Base-by-base conservation (phyloP, 2,888 invertebrate species). In the Blastobasis adustella region DNA sequence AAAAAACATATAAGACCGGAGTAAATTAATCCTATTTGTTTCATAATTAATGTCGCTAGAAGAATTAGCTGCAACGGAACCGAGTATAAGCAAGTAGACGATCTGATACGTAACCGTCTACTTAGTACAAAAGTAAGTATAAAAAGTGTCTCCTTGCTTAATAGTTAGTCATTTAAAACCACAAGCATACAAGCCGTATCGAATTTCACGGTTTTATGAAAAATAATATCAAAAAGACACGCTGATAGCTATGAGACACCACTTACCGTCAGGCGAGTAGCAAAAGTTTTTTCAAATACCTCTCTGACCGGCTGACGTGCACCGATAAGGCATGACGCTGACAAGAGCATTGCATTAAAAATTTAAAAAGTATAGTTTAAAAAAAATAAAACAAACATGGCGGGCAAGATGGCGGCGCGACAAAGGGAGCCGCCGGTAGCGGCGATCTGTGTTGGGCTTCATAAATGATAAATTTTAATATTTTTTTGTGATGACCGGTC, bases 401-500 rank as follows among this genome's bases (percentile, higher is more conserved):
- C 76, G 54, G 65, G 61, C 77, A 86, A 82, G 76, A 85, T 83
- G 86, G 84, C 81, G 72, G 74, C 67, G 63, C 71, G 69, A 72
- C 83, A 86, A 88, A 86, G 84, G 67, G 65, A 65, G 69, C 84
- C 84, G 82, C 69, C 81, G 79, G 86, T 86, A 87, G 87, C 87
- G 70, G 76, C 73, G 66, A 65, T 67, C 73, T 66, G 68, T 71
- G 68, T 71, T 71, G 79, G 84, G 78, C 82, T 82, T 83, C 81
- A 83, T 83, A 85, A 86, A 87, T 86, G 86, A 87, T 87, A 87
- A 86, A 83, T 85, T 83, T 55, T 80, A 82, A 82, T 84, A 82
- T 82, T 79, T 83, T 85, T 85, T 23, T 84, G 86, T 78, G 77
- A 74, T 67, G 64, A 62, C 66, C 58, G 66, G 70, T 63, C 71